These are phyloP conservation scores for Albula goreensis DNA, from an alignment of 2,113 vertebrate genomes.

Conservation along the genomic window DNA sequence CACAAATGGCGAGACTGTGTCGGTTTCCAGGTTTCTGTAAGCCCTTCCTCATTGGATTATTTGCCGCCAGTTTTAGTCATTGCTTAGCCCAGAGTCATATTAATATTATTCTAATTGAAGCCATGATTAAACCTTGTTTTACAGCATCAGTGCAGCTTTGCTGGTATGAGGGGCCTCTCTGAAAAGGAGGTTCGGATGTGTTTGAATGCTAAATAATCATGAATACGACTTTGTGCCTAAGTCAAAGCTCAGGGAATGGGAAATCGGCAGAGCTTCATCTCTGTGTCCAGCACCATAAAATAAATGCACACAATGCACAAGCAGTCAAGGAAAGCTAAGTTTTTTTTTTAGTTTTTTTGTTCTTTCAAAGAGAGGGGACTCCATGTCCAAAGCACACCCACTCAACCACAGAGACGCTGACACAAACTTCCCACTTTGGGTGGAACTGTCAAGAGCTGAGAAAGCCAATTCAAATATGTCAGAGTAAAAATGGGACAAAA, in stretches of 20 bases:
- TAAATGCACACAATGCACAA: background rate
- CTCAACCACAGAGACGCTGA: background rate
- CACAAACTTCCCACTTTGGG: background rate
- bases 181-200: background rate
- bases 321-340: background rate
- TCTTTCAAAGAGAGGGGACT: background rate
- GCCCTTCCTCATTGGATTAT: too few species aligned
- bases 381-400: background rate
- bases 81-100: too few species aligned
- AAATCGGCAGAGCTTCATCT: background rate
- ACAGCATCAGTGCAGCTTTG: background rate
- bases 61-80: too few species aligned
- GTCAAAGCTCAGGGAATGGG: slow-evolving; percentile 3
- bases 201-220: slow-evolving; percentile 19
- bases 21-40: too few species aligned
- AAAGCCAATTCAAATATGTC: background rate
- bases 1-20: too few species aligned
- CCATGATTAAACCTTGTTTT: background rate
- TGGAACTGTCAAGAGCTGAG: background rate
- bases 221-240: slow-evolving; percentile 4
- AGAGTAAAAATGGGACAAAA: background rate
- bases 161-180: background rate
- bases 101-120: too few species aligned
- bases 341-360: background rate
- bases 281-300: slow-evolving; percentile 15